A percentile compares a stretch with the other conserved stretches of the same genome.
Conservation (phyloP, 1,140 invertebrate species). For the Odontomachus brunneus region DNA sequence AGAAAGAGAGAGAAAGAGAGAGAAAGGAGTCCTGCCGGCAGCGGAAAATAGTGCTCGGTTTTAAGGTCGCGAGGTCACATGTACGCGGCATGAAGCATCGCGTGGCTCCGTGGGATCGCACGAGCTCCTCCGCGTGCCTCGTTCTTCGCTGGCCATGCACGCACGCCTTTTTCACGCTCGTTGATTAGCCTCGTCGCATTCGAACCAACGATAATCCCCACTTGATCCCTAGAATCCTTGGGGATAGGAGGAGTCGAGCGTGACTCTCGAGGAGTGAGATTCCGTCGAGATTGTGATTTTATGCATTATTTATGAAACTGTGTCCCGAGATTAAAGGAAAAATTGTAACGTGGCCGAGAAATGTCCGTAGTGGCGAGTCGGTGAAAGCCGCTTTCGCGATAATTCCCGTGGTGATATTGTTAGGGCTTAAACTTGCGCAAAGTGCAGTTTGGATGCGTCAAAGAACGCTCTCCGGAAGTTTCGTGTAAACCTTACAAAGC, state of each 20-base stretch:
- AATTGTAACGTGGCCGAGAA: too few relatives aligned
- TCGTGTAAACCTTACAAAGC: conserved; percentile 56
- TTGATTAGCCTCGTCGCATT: conserved; percentile 54
- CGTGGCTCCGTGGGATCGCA: conserved; percentile 81
- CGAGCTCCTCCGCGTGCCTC: conserved; percentile 48
- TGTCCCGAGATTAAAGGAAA: too few relatives aligned
- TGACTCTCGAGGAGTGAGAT: too few relatives aligned
- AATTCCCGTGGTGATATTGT: neutral
- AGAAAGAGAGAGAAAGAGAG: conserved; percentile 16
- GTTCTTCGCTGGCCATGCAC: conserved; percentile 60
- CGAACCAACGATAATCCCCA: conserved; percentile 13
- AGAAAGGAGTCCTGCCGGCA: conserved; percentile 66
- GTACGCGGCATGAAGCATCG: conserved; percentile 78
- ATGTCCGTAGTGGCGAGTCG: too few relatives aligned
- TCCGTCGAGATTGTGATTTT: too few relatives aligned
- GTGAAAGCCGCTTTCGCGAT: too few relatives aligned
- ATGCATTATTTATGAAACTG: too few relatives aligned
- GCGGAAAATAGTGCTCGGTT: conserved; percentile 80
- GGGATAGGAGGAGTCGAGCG: neutral
- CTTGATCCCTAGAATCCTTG: neutral
- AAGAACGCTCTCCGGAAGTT: conserved; percentile 38
- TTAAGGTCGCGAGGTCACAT: conserved; percentile 81
- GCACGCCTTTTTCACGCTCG: conserved; percentile 63
- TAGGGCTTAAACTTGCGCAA: conserved; percentile 2
- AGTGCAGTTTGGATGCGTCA: neutral